Evolutionary conservation across 2,797 vertebrate species (phyloP), one percentile per base, ranked within the genome.

Genomic region (Enteromius treurensis): DNA sequence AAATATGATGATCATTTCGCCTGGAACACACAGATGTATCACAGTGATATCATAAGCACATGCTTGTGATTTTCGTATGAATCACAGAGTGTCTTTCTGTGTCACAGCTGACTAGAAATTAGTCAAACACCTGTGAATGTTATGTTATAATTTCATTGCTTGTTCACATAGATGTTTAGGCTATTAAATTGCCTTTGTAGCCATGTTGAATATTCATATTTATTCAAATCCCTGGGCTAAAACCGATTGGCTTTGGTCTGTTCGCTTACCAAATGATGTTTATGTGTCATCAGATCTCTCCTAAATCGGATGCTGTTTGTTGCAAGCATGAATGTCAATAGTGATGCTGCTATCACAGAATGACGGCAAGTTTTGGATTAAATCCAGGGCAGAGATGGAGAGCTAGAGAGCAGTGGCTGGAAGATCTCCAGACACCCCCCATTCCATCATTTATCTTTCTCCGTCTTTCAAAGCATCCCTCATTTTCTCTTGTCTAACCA

Each of bases 361-460:
- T 75, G 68, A 64, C 21, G 77, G 42, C 32, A 23, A 53, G 45
- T 77, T 71, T 82, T 85, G 71, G 80, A 77, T 34, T n/a, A 9
- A 62, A 42, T 85, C 70, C 83, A 85, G 83, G 75, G 49, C 40
- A 58, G 45, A 21, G 26, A 53, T 15, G 26, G 70, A 79, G 81
- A 49, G 58, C 6, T 15, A 55, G 29, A 45, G 67, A 77, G 77
- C 84, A 78, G 49, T 53, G 55, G 45, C 55, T 88, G 82, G 77
- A 84, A 42, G 19, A 58, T 21, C 55, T 68, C 80, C 79, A 75
- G 51, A 49, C 69, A 3, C 51, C 19, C 55, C 81, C 51, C 37
- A 17, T 82, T 77, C 40, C 40, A 62, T 69, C 1, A 47, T 83
- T 77, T 70, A 15, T 83, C 17, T 42, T 29, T 51, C 40, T 62